A percentile compares a stretch with the other conserved stretches of the same genome.
Conservation (phyloP, 35 echinoderm and acorn worm genomes). For the Chiridota heheva region DNA sequence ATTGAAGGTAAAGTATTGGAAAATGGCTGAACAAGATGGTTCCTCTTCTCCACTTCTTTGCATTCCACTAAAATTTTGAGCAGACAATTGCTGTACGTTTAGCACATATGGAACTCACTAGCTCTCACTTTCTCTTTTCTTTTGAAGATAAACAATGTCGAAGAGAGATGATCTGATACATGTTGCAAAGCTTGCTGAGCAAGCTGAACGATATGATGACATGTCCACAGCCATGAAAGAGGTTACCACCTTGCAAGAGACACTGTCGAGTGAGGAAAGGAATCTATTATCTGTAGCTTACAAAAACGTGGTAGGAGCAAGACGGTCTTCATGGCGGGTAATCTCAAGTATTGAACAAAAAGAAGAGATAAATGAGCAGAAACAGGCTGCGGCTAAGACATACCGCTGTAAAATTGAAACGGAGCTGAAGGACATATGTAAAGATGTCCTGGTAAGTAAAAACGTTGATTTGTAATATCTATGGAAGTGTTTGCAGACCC, state of each 20-base stretch:
- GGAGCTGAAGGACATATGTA: slow-evolving; percentile 81
- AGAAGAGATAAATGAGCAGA: slow-evolving; percentile 54
- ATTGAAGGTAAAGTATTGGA: too few species aligned
- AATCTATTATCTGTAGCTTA: slow-evolving; percentile 98
- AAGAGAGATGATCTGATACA: slow-evolving; percentile 32
- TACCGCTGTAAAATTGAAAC: slow-evolving; percentile 76
- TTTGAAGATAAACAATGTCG: slow-evolving; percentile 13
- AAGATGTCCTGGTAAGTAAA: slow-evolving; percentile 80
- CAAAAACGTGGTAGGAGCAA: slow-evolving; percentile 97
- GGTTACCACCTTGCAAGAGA: slow-evolving; percentile 45
- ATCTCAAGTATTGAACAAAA: slow-evolving; percentile 85
- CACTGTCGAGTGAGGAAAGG: slow-evolving; percentile 69
- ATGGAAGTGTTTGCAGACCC: too few species aligned
- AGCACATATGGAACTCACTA: slow-evolving; percentile 52
- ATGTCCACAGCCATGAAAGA: slow-evolving; percentile 87
- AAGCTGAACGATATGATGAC: slow-evolving; percentile 98
- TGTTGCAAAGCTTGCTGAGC: slow-evolving; percentile 82
- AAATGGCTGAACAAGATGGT: too few species aligned
- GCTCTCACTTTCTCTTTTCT: slow-evolving; percentile 45
- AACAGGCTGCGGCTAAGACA: slow-evolving; percentile 38
- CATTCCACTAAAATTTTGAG: not conserved
- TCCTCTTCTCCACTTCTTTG: slow-evolving; percentile 44
- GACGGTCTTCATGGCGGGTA: slow-evolving; percentile 94
- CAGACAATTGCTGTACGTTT: too few species aligned
- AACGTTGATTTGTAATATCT: too few species aligned